These are phyloP conservation scores for Archips xylosteana DNA, from an alignment of 2,888 invertebrate genomes.

Conservation along the genomic window DNA sequence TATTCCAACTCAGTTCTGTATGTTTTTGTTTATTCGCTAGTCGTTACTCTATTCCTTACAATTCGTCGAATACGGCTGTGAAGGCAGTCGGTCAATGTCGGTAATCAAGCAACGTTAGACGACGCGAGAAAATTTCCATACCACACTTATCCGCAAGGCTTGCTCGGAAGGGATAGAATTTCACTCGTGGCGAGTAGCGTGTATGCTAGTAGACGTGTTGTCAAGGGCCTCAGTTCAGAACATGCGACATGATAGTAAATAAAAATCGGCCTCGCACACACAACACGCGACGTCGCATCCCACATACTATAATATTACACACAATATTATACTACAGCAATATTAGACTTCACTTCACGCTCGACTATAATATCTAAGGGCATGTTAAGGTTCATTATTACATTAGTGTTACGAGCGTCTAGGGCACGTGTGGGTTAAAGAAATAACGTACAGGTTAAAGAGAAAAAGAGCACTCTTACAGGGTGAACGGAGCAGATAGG, in stretches of 20 bases:
- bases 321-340: conserved; percentile 26
- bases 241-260: not conserved
- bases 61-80: too few relatives aligned
- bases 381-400: conserved; percentile 19
- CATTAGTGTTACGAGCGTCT: conserved; percentile 44
- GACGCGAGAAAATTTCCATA: too few relatives aligned
- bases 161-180: too few relatives aligned
- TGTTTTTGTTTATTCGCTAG: too few relatives aligned
- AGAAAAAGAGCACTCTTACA: conserved; percentile 71
- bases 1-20: too few relatives aligned
- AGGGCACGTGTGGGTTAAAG: conserved; percentile 55
- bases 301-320: conserved; percentile 14
- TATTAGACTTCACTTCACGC: conserved; percentile 31
- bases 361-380: conserved; percentile 20
- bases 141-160: too few relatives aligned
- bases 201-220: too few relatives aligned
- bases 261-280: not conserved
- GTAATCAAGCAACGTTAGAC: too few relatives aligned
- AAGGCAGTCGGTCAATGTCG: too few relatives aligned
- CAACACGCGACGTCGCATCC: not conserved
- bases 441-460: conserved; percentile 65
- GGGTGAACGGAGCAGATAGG: conserved; percentile 49
- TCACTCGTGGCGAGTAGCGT: too few relatives aligned
- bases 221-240: not conserved
- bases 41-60: too few relatives aligned